phyloP scores from a whole-genome alignment of 2,888 invertebrate species.

The Ariolimax columbianus region DNA sequence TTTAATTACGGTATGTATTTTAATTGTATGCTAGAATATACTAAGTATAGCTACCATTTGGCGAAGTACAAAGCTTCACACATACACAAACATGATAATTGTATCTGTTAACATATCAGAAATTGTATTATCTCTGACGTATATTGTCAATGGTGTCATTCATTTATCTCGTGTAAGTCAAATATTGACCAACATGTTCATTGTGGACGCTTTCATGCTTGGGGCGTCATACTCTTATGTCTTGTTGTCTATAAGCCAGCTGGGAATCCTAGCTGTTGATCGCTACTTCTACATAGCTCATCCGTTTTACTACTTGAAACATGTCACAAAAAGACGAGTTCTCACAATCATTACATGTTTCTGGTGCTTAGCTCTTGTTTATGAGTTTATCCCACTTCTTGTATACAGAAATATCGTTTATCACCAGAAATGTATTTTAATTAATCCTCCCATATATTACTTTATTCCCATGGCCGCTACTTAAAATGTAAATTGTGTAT shows the following conservation, averaged over 20 bases:
- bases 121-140: background rate
- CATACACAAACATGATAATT: background rate
- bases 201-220: background rate
- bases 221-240: background rate
- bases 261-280: slow-evolving; percentile 29
- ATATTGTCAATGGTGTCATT: background rate
- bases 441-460: background rate
- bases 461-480: too few species aligned
- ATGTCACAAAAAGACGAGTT: background rate
- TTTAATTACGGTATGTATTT: too few species aligned
- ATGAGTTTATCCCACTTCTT: background rate
- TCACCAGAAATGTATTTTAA: background rate
- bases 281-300: slow-evolving; percentile 18
- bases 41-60: too few species aligned
- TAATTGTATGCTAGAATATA: too few species aligned
- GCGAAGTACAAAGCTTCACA: too few species aligned
- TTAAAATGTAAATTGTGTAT: background rate
- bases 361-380: background rate
- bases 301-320: slow-evolving; percentile 14
- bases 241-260: background rate
- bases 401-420: background rate
- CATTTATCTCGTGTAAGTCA: background rate
- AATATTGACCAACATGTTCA: too few species aligned
- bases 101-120: background rate
- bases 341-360: background rate